phyloP scores from a whole-genome alignment of 2,888 invertebrate genomes.

The Tetropium fuscum region DNA sequence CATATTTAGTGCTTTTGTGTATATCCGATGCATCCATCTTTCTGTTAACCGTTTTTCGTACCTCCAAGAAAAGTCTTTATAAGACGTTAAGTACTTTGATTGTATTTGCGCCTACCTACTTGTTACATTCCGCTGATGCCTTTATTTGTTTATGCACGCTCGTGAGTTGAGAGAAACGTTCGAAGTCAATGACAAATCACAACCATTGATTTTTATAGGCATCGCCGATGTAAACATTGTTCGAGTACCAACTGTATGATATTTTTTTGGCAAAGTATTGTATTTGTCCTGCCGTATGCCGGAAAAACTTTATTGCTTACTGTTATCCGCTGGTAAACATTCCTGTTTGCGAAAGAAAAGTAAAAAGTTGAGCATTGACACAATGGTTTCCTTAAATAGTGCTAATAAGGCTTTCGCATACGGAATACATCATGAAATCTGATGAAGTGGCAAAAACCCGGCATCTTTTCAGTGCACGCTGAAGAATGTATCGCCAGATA shows the following conservation, averaged over 20 bases:
- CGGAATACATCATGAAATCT: conserved; percentile 62
- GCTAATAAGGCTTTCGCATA: conserved; percentile 60
- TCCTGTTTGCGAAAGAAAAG: conserved; percentile 53
- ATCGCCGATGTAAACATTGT: conserved; percentile 48
- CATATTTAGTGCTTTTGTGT: too few species aligned
- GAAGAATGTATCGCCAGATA: conserved; percentile 54
- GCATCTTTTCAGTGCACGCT: conserved; percentile 56
- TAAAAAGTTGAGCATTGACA: conserved; percentile 58
- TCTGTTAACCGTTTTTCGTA: neutral
- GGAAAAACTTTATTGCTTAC: conserved; percentile 55
- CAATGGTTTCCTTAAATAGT: conserved; percentile 61
- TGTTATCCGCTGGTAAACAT: conserved; percentile 53
- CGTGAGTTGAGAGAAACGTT: conserved; percentile 34
- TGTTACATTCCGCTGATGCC: conserved; percentile 42
- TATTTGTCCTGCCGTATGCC: conserved; percentile 31
- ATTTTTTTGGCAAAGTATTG: conserved; percentile 42
- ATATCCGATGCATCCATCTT: too few species aligned
- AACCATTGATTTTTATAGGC: conserved; percentile 53
- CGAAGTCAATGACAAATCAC: conserved; percentile 51
- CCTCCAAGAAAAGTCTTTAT: neutral
- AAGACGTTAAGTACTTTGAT: neutral
- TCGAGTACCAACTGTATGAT: conserved; percentile 28
- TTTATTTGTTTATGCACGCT: conserved; percentile 42
- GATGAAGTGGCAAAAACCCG: conserved; percentile 56
- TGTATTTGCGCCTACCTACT: conserved; percentile 4